Conservation (phyloP, 1,140 invertebrate species). For the Drosophila sp. region DNA sequence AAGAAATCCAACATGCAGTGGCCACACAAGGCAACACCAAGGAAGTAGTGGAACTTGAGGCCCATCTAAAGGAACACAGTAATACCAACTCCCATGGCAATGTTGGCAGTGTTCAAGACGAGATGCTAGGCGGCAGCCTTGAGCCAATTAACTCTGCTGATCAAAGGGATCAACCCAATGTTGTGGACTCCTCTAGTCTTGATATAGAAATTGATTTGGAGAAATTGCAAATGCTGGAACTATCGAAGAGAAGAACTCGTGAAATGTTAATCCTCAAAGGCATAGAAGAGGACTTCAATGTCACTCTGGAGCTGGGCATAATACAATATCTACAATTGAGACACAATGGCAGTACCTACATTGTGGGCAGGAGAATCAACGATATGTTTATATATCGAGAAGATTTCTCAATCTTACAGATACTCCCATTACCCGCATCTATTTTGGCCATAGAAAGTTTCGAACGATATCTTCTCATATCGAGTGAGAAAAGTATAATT, state of each 20-base stretch:
- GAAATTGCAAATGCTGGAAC: conserved; percentile 58
- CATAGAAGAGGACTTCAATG: conserved; percentile 64
- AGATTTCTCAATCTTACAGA: conserved; percentile 1
- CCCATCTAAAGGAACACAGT: conserved; percentile 25
- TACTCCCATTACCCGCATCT: background rate
- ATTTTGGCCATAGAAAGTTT: background rate
- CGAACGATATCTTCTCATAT: background rate
- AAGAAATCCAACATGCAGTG: conserved; percentile 62
- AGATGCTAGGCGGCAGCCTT: conserved; percentile 26
- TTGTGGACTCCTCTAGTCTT: conserved; percentile 51
- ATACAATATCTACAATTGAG: conserved; percentile 59
- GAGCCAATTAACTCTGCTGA: background rate
- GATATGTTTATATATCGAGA: conserved; percentile 5
- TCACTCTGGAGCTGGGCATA: conserved; percentile 50
- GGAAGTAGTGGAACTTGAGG: conserved; percentile 45
- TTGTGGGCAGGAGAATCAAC: background rate
- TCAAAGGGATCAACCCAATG: conserved; percentile 38
- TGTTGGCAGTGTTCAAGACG: conserved; percentile 18
- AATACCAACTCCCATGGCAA: background rate
- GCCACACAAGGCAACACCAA: conserved; percentile 30
- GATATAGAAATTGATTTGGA: conserved; percentile 56
- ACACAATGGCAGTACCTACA: conserved; percentile 53
- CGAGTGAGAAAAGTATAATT: background rate
- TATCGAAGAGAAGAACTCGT: conserved; percentile 64
- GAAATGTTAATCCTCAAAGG: conserved; percentile 66